Evolutionary conservation across 2,888 invertebrate genomes (phyloP).

Genomic region (Monochamus alternatus): DNA sequence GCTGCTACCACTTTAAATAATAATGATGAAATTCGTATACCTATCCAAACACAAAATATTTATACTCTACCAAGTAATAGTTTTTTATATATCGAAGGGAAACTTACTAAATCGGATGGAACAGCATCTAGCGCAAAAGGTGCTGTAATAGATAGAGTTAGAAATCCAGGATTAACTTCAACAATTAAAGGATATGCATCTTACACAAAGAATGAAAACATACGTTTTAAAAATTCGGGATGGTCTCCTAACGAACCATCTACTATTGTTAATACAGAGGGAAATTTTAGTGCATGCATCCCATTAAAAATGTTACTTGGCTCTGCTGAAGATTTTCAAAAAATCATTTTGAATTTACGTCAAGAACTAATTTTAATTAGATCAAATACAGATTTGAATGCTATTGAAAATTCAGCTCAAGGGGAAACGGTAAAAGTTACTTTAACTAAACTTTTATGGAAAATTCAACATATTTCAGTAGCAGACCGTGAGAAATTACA

Average conservation of each 20-base stretch:
- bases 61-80: background rate
- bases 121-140: background rate
- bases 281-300: background rate
- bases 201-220: background rate
- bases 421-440: background rate
- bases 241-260: background rate
- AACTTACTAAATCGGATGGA: background rate
- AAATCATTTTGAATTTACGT: constrained; percentile 3
- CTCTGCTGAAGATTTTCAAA: constrained; percentile 9
- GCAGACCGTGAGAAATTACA: background rate
- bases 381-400: background rate
- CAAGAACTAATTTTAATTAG: constrained; percentile 12
- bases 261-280: background rate
- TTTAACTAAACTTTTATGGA: background rate
- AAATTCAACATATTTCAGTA: background rate
- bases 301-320: background rate
- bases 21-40: constrained; percentile 4
- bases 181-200: constrained; percentile 15
- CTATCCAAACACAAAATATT: background rate
- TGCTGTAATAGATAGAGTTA: constrained; percentile 1
- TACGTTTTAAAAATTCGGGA: background rate
- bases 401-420: background rate
- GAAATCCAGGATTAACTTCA: constrained; percentile 11
- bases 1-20: background rate
- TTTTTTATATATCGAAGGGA: constrained; percentile 4